A percentile compares a stretch with the other conserved stretches of the same genome.
Conservation (phyloP, 2,113 vertebrate genomes). For the Cavia aperea region DNA sequence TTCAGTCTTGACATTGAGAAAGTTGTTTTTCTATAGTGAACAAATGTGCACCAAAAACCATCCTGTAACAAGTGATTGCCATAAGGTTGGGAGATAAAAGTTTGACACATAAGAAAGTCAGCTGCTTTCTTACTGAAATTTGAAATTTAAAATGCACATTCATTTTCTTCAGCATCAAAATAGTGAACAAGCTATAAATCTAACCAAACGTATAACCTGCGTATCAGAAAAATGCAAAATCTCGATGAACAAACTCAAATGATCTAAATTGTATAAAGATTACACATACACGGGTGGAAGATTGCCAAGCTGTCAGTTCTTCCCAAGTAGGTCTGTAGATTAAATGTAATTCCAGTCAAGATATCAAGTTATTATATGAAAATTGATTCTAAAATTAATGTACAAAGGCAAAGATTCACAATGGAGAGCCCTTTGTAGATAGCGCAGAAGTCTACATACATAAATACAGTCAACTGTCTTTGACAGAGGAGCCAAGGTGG, state of each 20-base stretch:
- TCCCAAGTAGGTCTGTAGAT: neutral
- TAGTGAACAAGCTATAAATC: neutral
- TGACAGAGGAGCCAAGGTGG: neutral
- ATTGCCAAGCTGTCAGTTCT: neutral
- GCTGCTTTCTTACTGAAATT: neutral
- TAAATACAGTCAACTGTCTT: neutral
- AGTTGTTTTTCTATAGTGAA: neutral
- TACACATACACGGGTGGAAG: neutral
- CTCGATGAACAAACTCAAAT: neutral
- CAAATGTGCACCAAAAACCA: neutral
- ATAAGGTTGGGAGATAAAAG: neutral
- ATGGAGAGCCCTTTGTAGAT: neutral
- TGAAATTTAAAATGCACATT: neutral
- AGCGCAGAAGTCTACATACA: neutral
- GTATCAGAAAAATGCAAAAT: neutral
- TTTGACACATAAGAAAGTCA: neutral
- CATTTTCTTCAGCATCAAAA: neutral
- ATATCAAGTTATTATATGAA: neutral
- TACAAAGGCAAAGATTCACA: neutral
- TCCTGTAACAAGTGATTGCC: too few species aligned
- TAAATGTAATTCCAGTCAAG: neutral
- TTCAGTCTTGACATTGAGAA: constrained; percentile 22
- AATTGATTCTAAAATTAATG: neutral
- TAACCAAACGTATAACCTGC: neutral
- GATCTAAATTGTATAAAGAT: neutral